Percentiles rank a stretch among this genome's conserved stretches.
Conservation (phyloP, 2,113 vertebrate genomes). For the Pteropus alecto region DNA sequence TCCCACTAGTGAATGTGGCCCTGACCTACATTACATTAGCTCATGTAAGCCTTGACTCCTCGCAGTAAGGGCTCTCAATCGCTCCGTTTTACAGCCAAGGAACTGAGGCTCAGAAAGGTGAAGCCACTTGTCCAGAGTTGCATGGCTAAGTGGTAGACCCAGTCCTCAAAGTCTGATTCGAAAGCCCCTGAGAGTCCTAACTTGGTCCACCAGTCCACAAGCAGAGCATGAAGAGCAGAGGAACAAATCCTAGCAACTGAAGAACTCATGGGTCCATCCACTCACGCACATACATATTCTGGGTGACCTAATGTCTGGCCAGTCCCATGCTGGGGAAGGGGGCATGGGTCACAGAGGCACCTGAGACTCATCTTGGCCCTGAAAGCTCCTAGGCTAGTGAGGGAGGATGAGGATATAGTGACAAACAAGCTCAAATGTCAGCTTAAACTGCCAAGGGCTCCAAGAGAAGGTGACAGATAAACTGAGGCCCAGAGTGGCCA, state of each 20-base stretch:
- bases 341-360: background rate
- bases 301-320: background rate
- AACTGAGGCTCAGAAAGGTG: background rate
- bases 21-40: background rate
- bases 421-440: background rate
- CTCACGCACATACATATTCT: background rate
- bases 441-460: background rate
- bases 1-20: background rate
- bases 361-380: accelerated
- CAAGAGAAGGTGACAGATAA: background rate
- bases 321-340: background rate
- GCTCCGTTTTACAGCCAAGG: background rate
- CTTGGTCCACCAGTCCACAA: background rate
- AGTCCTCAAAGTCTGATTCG: background rate
- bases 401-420: background rate
- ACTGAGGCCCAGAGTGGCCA: background rate
- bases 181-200: background rate
- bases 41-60: background rate
- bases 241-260: background rate
- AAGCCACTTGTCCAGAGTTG: background rate
- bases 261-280: background rate
- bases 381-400: background rate
- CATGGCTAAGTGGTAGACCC: background rate
- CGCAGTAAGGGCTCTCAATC: accelerated
- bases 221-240: background rate